Percentiles rank a stretch among this genome's conserved stretches.
phyloP scores from a whole-genome alignment of 2,797 vertebrate species.

The Chloroceryle inda region DNA sequence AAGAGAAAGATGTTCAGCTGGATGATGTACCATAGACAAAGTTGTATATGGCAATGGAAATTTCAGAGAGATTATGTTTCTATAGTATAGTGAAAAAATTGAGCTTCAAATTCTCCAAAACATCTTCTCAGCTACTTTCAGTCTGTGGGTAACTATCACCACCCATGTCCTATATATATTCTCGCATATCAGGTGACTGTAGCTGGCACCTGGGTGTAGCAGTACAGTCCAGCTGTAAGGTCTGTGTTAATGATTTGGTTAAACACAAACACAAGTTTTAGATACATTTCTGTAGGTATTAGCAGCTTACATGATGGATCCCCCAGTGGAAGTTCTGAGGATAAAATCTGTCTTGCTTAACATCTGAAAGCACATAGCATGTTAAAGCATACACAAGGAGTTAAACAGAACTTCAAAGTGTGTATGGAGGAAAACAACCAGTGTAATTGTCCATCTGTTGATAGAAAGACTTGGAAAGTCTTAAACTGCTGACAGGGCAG shows the following conservation, averaged over 20 bases:
- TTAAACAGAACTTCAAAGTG: slow-evolving; percentile 48
- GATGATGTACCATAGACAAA: neutral
- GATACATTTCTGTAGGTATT: neutral
- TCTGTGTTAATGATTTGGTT: neutral
- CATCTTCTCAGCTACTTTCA: neutral
- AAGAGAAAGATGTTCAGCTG: neutral
- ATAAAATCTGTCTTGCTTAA: neutral
- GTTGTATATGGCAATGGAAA: neutral
- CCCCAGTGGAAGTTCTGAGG: neutral
- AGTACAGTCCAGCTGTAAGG: neutral
- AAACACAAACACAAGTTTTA: neutral
- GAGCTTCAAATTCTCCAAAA: neutral
- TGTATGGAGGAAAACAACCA: slow-evolving; percentile 57
- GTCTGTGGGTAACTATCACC: neutral
- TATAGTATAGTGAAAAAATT: neutral
- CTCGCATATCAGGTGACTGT: neutral
- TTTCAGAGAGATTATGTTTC: neutral
- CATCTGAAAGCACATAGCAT: neutral
- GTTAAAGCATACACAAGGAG: neutral
- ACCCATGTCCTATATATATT: neutral
- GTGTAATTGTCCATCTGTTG: slow-evolving; percentile 65
- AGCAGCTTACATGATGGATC: neutral
- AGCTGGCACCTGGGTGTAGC: neutral
- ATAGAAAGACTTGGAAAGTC: slow-evolving; percentile 70
- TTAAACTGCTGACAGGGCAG: slow-evolving; percentile 74